Conservation (phyloP, 1,140 invertebrate species). For the Limonius californicus region DNA sequence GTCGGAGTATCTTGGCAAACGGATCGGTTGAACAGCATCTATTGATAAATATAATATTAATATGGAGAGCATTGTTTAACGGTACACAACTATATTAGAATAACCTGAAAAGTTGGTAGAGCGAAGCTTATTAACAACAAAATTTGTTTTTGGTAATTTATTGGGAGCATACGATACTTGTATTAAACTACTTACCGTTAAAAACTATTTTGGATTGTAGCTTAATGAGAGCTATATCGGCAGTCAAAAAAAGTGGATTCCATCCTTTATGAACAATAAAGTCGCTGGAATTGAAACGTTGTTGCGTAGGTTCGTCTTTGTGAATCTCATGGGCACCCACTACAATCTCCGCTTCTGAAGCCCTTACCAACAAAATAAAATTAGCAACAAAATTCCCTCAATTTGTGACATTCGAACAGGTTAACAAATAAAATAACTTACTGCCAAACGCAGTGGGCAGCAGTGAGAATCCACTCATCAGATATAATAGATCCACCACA, state of each 20-base stretch:
- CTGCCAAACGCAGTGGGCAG: too few relatives aligned
- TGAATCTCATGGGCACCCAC: slow-evolving; percentile 52
- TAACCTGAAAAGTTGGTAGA: neutral
- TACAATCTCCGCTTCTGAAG: slow-evolving; percentile 36
- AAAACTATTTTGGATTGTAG: slow-evolving; percentile 49
- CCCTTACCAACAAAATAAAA: too few relatives aligned
- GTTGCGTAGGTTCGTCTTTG: slow-evolving; percentile 44
- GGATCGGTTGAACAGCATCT: slow-evolving; percentile 22
- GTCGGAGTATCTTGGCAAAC: slow-evolving; percentile 44
- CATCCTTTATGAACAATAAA: slow-evolving; percentile 51
- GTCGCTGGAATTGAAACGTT: slow-evolving; percentile 40
- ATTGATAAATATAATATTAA: too few relatives aligned
- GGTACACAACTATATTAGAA: too few relatives aligned
- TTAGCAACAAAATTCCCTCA: too few relatives aligned
- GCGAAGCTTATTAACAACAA: too few relatives aligned
- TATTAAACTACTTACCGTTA: slow-evolving; percentile 46
- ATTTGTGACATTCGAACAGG: too few relatives aligned
- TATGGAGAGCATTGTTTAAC: too few relatives aligned
- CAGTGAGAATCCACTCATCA: too few relatives aligned
- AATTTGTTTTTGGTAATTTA: too few relatives aligned
- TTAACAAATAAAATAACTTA: too few relatives aligned
- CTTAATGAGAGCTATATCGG: slow-evolving; percentile 56
- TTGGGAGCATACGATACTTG: neutral
- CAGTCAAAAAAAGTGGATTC: slow-evolving; percentile 45
- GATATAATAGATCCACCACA: too few relatives aligned